These are phyloP conservation scores for Olivierus martensii DNA, from an alignment of 1,140 invertebrate species.

Conservation along the genomic window DNA sequence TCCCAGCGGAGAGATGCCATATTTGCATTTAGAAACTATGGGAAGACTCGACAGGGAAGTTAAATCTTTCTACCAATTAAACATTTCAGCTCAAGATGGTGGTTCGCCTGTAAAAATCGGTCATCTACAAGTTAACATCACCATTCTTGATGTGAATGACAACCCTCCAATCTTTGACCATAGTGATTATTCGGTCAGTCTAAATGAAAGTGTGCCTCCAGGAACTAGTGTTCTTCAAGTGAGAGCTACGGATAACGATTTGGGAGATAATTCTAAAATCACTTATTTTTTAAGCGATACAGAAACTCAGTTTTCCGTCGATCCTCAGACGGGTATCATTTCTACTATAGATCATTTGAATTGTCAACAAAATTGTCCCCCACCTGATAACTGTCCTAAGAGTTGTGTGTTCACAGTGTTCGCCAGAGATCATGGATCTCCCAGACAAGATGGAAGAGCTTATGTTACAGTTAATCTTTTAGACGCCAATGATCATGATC, in stretches of 20 bases:
- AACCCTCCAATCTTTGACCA: constrained; percentile 88
- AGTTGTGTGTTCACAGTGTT: constrained; percentile 89
- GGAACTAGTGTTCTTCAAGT: constrained; percentile 78
- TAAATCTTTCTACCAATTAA: constrained; percentile 62
- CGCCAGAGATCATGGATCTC: constrained; percentile 79
- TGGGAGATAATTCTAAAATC: constrained; percentile 80
- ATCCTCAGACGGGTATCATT: constrained; percentile 74
- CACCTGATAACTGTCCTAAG: constrained; percentile 51
- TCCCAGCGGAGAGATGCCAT: constrained; percentile 71
- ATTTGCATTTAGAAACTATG: constrained; percentile 77
- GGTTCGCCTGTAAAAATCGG: constrained; percentile 63
- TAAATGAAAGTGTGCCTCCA: constrained; percentile 79
- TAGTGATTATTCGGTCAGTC: constrained; percentile 75
- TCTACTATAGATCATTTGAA: constrained; percentile 55
- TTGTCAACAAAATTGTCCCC: constrained; percentile 45
- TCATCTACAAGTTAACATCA: constrained; percentile 76
- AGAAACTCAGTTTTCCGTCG: constrained; percentile 72
- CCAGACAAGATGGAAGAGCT: constrained; percentile 75
- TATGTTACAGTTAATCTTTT: constrained; percentile 88
- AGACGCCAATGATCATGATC: constrained; percentile 90
- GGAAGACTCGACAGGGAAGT: constrained; percentile 78
- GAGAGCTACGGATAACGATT: constrained; percentile 80
- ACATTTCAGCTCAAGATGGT: constrained; percentile 77
- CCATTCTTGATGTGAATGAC: constrained; percentile 84
- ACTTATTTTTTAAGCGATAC: constrained; percentile 74